Base-by-base conservation (phyloP, 1,140 invertebrate species). In the Meloidogyne exigua region DNA sequence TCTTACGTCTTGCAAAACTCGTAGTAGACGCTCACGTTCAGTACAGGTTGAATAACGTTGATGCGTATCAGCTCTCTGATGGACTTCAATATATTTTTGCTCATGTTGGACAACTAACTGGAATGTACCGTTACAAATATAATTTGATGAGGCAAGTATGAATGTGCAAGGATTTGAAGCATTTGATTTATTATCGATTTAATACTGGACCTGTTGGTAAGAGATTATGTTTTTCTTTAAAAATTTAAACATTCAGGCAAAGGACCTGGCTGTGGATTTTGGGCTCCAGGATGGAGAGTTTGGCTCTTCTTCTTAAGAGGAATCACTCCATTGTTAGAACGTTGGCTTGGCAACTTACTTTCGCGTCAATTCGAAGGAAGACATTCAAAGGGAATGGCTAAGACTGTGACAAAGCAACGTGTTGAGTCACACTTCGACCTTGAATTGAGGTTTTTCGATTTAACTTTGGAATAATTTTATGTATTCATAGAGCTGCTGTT, bases 301-400 rank as follows among this genome's bases (percentile, higher is more conserved):
- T 99, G 97, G 97, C 88, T 99, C 7, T 99, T 99, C 90, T 99
- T 99, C 87, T 94, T 99, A 93, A 90, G 97, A 77, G 97, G 97
- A 26, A 97, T 99, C 75, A 99, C 97, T 0, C 97, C 97, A 0
- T 89, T 99, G 18, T 88, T 99, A 21, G 97, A 99, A 88, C 90
- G 96, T 66, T 99, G 97, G 97, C 90, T 99, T 4, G 97, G 96
- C 15, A 99, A 99, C 89, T 89, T 99, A 77, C 89, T 99, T 9
- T 98, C 96, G 0, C 91, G 97, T 78, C 97, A 99, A 88, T 99
- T 99, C 85, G 97, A 99, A 89, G 97, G 97, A 79, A 91, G 97
- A 82, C 96, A 99, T 89, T 97, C 95, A 0, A 99, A 99, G 89
- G 96, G 92, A 72, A 95, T 99, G 11, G 97, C 97, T 0, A 99